Percentiles rank a stretch among this genome's conserved stretches.
Evolutionary conservation across 2,797 vertebrate genomes (phyloP).

Genomic region (Thalassophryne amazonica): DNA sequence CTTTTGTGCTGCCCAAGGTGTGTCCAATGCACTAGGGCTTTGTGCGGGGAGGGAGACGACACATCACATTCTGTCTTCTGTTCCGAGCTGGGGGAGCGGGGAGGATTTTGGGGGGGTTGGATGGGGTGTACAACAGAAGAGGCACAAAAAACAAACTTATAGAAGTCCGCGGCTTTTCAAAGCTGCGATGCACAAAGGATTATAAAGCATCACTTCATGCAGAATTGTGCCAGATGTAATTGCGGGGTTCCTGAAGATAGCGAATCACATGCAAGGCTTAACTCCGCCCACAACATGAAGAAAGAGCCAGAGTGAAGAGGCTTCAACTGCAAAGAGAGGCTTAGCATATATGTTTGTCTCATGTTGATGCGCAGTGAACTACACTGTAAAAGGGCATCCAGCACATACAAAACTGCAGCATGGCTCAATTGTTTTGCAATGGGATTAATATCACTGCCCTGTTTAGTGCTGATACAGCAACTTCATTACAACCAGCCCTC

Average conservation of each 20-base stretch:
- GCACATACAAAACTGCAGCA: too few relatives aligned
- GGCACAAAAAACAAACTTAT: conserved; percentile 77
- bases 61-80: conserved; percentile 82
- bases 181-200: conserved; percentile 76
- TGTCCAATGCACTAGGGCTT: conserved; percentile 82
- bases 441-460: too few relatives aligned
- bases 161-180: conserved; percentile 75
- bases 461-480: too few relatives aligned
- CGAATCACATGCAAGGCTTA: conserved; percentile 67
- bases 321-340: conserved; percentile 40
- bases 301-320: conserved; percentile 65
- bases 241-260: conserved; percentile 78
- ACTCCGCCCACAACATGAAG: conserved; percentile 66
- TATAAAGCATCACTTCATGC: conserved; percentile 80
- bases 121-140: conserved; percentile 51
- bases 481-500: too few relatives aligned
- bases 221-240: conserved; percentile 84
- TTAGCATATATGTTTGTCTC: conserved; percentile 60
- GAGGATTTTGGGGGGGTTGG: not conserved
- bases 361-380: conserved; percentile 73
- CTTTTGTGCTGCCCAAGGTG: conserved; percentile 83
- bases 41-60: conserved; percentile 74
- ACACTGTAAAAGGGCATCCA: conserved; percentile 69
- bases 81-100: conserved; percentile 64
- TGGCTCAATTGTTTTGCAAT: too few relatives aligned